Base-by-base conservation (phyloP, 1,140 invertebrate species). In the Cydia amplana region DNA sequence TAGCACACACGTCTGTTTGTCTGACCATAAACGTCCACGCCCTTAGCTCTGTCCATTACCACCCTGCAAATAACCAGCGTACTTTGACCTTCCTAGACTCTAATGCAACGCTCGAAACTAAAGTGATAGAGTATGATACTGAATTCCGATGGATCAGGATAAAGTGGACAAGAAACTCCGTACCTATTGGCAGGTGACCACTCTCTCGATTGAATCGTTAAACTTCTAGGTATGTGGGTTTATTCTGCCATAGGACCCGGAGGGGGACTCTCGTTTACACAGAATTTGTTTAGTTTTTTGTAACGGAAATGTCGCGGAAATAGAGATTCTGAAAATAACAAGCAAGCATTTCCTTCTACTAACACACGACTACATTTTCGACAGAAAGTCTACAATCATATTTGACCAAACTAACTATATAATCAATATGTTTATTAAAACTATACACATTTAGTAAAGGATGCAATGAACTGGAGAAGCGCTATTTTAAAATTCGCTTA, bases 401-500 rank as follows among this genome's bases (percentile, higher is more conserved):
- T 16, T 6, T 18, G n/a, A 60, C n/a, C 18, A 20, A 9, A 18
- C 51, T 0, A 51, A n/a, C n/a, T n/a, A n/a, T n/a, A n/a, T n/a
- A n/a, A 6, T n/a, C 0, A n/a, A 51, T 1, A 23, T 23, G 9
- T 23, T 60, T 51, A 18, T 18, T 60, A 23, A 60, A 60, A 60
- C 20, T 60, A 23, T 23, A 20, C 7, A 23, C 23, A 18, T 60
- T 23, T 20, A 60, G 12, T 60, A 23, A 23, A 36, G 16, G 0
- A 70, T 80, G 80, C 82, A 82, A 89, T 89, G 83, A 85, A 81
- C 72, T 80, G 65, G 76, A 77, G 65, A 65, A 72, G 65, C 9
- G 16, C 74, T 74, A 75, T 80, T 70, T 77, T 81, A 10, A 82
- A 77, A 67, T 67, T 72, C 9, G 75, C 80, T 65, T 84, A 80